A percentile compares a stretch with the other conserved stretches of the same genome.
phyloP scores from a whole-genome alignment of 2,888 invertebrate genomes.

The Agelastica alni region DNA sequence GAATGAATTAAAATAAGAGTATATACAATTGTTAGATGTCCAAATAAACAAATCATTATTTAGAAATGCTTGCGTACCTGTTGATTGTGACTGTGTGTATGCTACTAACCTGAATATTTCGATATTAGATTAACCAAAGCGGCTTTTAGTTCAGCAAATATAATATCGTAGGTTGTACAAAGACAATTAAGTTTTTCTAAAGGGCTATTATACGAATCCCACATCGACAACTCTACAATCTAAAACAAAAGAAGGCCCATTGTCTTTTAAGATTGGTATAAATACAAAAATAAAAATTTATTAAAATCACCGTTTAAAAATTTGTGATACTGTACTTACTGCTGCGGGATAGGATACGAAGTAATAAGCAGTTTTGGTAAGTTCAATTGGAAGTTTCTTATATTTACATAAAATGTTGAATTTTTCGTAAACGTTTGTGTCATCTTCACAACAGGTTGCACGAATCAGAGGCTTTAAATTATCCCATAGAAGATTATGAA shows the following conservation, averaged over 20 bases:
- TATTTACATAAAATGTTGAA: conserved; percentile 9
- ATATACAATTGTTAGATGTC: too few relatives aligned
- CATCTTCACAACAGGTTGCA: conserved; percentile 45
- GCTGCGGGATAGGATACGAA: conserved; percentile 56
- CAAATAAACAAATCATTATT: too few relatives aligned
- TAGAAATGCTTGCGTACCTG: too few relatives aligned
- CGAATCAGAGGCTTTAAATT: conserved; percentile 49
- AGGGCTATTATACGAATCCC: conserved; percentile 54
- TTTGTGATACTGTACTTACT: conserved; percentile 47
- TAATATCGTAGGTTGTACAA: conserved; percentile 55
- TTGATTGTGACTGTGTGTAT: too few relatives aligned
- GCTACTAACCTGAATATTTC: conserved; percentile 44
- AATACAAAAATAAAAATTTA: too few relatives aligned
- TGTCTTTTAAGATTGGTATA: too few relatives aligned
- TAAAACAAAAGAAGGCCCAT: conserved; percentile 39
- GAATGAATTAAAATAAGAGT: too few relatives aligned
- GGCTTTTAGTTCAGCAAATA: conserved; percentile 57
- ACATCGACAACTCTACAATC: conserved; percentile 57
- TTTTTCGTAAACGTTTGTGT: conserved; percentile 49
- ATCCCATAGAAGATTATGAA: conserved; percentile 50
- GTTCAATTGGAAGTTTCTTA: not conserved
- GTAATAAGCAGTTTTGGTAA: conserved; percentile 43
- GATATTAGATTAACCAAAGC: conserved; percentile 54
- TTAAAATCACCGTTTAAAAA: too few relatives aligned
- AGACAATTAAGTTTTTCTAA: conserved; percentile 57